Conservation (phyloP, 2,888 invertebrate species). For the Invenusta paracnida region DNA sequence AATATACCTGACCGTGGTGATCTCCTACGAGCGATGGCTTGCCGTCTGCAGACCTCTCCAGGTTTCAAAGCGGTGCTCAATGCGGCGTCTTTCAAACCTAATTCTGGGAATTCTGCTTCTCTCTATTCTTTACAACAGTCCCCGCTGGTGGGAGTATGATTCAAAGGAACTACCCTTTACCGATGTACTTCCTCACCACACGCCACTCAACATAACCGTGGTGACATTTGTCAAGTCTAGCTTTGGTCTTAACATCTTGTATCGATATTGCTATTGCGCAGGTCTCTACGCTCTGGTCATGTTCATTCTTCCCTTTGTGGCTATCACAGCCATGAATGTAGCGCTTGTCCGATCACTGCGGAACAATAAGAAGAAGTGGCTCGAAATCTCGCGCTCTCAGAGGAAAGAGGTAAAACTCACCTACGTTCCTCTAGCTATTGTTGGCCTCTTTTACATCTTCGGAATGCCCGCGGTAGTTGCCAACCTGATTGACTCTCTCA, state of each 20-base stretch:
- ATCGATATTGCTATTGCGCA: conserved; percentile 48
- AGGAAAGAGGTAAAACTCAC: conserved; percentile 49
- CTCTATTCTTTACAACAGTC: conserved; percentile 48
- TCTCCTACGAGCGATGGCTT: conserved; percentile 49
- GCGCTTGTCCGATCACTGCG: conserved; percentile 47
- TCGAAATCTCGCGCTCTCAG: conserved; percentile 47
- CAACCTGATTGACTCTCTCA: conserved; percentile 48
- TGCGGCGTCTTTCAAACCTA: conserved; percentile 41
- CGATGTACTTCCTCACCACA: neutral
- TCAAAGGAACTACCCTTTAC: conserved; percentile 27
- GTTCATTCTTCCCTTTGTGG: conserved; percentile 48
- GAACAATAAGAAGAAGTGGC: conserved; percentile 48
- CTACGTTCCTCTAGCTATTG: conserved; percentile 49
- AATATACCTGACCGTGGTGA: conserved; percentile 50
- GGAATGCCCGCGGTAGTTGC: conserved; percentile 48
- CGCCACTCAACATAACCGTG: conserved; percentile 30
- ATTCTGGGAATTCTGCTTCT: conserved; percentile 18
- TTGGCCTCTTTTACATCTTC: conserved; percentile 49
- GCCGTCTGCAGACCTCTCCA: conserved; percentile 49
- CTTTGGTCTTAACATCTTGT: conserved; percentile 46
- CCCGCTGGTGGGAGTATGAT: conserved; percentile 49
- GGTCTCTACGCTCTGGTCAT: conserved; percentile 48
- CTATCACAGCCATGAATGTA: conserved; percentile 48
- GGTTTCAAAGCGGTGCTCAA: conserved; percentile 41
- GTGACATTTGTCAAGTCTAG: conserved; percentile 45